Percentiles rank a stretch among this genome's conserved stretches.
Conservation (phyloP, 2,113 vertebrate species). For the Caracal caracal region DNA sequence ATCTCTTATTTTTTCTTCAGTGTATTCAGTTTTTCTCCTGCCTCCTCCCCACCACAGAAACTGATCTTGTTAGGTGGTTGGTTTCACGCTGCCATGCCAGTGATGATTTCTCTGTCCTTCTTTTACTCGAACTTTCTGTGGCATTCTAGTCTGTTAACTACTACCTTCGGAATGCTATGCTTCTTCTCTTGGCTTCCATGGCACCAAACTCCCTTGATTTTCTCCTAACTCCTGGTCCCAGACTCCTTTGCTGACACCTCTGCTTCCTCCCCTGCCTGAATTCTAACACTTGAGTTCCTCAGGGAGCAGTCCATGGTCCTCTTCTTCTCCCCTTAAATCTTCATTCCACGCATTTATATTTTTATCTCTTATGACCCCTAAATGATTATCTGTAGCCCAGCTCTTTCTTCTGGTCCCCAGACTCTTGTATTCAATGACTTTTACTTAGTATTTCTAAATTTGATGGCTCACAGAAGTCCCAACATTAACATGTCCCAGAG, state of each 20-base stretch:
- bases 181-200: background rate
- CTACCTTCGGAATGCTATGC: background rate
- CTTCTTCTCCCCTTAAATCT: background rate
- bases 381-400: background rate
- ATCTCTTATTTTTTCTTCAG: background rate
- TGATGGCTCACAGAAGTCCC: background rate
- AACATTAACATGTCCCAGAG: background rate
- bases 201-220: background rate
- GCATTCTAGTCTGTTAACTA: background rate
- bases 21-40: background rate
- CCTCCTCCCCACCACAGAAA: background rate
- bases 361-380: background rate
- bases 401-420: background rate
- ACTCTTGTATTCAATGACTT: background rate
- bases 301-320: background rate
- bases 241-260: background rate
- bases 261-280: background rate
- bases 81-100: background rate
- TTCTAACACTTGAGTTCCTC: background rate
- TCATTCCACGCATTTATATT: background rate
- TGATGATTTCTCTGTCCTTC: background rate
- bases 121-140: background rate
- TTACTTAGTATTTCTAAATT: background rate
- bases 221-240: background rate
- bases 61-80: background rate